Conservation (phyloP, 2,888 invertebrate genomes). For the Megaustenia siamemsis region DNA sequence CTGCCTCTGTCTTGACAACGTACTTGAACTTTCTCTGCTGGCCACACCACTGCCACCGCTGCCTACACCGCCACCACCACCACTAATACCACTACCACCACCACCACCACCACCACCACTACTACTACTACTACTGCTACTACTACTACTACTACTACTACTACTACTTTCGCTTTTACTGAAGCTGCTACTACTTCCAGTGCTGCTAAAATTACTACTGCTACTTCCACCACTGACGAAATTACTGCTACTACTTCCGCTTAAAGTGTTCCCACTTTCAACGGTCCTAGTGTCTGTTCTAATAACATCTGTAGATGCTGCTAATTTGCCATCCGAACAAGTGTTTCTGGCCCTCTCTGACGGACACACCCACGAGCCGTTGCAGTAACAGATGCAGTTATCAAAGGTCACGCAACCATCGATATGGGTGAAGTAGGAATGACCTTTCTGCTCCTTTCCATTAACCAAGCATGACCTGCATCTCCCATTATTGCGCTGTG, state of each 20-base stretch:
- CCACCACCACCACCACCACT: neutral
- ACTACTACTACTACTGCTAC: neutral
- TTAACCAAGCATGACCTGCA: slow-evolving; percentile 46
- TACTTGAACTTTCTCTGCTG: neutral
- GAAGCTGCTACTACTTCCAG: neutral
- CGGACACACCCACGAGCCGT: slow-evolving; percentile 71
- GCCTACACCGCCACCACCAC: neutral
- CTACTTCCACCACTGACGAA: neutral
- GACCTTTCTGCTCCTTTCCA: slow-evolving; percentile 58
- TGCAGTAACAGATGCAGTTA: slow-evolving; percentile 70
- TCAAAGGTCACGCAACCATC: slow-evolving; percentile 67
- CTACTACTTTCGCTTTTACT: neutral
- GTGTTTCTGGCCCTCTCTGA: slow-evolving; percentile 63
- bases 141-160: neutral
- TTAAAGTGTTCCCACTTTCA: neutral
- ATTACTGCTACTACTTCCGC: neutral
- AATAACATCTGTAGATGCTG: slow-evolving; percentile 37
- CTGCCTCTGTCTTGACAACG: neutral
- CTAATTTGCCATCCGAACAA: slow-evolving; percentile 56
- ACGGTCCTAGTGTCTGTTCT: slow-evolving; percentile 11
- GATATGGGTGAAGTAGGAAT: slow-evolving; percentile 65
- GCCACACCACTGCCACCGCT: neutral
- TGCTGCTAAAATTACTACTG: neutral
- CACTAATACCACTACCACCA: neutral
- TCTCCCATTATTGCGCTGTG: neutral